phyloP scores from a whole-genome alignment of 2,888 invertebrate genomes.

The Drosophila pullipes region DNA sequence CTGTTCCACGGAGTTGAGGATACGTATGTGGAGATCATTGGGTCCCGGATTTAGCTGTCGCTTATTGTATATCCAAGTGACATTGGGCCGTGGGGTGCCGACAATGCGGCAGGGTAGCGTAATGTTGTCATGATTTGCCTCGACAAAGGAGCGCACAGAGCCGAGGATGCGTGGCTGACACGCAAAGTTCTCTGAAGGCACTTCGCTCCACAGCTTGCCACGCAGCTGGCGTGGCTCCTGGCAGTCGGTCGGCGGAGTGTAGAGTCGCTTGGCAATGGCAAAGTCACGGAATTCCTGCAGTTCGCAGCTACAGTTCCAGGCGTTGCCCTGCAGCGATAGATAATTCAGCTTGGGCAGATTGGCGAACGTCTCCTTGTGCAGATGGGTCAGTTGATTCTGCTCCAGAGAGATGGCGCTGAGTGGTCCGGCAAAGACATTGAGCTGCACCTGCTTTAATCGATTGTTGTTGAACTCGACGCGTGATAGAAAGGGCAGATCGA shows the following conservation, averaged over 20 bases:
- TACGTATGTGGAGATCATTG: slow-evolving; percentile 79
- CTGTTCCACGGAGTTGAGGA: slow-evolving; percentile 81
- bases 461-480: slow-evolving; percentile 92
- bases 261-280: slow-evolving; percentile 90
- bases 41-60: slow-evolving; percentile 72
- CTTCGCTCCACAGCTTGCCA: slow-evolving; percentile 90
- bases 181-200: slow-evolving; percentile 91
- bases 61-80: slow-evolving; percentile 88
- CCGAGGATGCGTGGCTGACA: slow-evolving; percentile 90
- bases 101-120: slow-evolving; percentile 89
- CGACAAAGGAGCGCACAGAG: slow-evolving; percentile 86
- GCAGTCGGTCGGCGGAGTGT: slow-evolving; percentile 91
- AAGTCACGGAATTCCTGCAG: slow-evolving; percentile 92
- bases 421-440: slow-evolving; percentile 90
- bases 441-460: slow-evolving; percentile 89
- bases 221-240: slow-evolving; percentile 89
- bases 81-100: slow-evolving; percentile 90
- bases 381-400: slow-evolving; percentile 90
- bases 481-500: slow-evolving; percentile 90
- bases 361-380: slow-evolving; percentile 89
- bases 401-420: slow-evolving; percentile 90
- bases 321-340: slow-evolving; percentile 92
- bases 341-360: slow-evolving; percentile 89
- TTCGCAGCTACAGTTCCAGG: slow-evolving; percentile 95
- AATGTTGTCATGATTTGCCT: slow-evolving; percentile 89